A percentile compares a stretch with the other conserved stretches of the same genome.
Conservation (phyloP, 1,140 invertebrate species). For the Hestina assimilis region DNA sequence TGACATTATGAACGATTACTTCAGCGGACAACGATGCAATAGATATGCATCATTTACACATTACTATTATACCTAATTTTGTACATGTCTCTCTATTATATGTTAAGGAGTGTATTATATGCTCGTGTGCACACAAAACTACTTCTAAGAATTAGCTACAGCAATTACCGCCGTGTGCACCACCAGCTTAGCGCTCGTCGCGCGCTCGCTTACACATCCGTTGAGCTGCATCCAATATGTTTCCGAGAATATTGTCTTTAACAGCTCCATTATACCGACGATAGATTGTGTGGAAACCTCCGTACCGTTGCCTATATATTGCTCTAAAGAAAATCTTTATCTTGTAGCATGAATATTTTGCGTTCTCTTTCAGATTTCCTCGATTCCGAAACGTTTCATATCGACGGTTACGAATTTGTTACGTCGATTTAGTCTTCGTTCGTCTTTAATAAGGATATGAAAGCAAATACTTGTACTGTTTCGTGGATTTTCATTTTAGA, state of each 20-base stretch:
- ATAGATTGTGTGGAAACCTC: slow-evolving; percentile 60
- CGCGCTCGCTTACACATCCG: slow-evolving; percentile 73
- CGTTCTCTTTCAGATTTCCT: slow-evolving; percentile 30
- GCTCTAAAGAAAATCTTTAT: slow-evolving; percentile 48
- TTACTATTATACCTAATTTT: no score
- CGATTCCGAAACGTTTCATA: slow-evolving; percentile 10
- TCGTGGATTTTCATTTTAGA: no score
- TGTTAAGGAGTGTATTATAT: no score
- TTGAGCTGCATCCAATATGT: slow-evolving; percentile 75
- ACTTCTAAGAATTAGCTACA: no score
- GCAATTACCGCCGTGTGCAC: slow-evolving; percentile 24
- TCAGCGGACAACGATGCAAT: no score
- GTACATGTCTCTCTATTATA: no score
- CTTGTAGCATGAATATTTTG: slow-evolving; percentile 55
- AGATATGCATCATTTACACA: no score
- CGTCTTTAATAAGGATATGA: background rate
- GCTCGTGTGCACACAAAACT: no score
- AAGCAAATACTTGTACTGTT: no score
- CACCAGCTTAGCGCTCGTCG: slow-evolving; percentile 33
- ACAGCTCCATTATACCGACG: slow-evolving; percentile 72
- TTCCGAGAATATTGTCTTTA: slow-evolving; percentile 74
- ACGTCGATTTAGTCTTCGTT: background rate
- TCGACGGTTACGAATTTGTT: background rate
- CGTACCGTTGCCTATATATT: slow-evolving; percentile 30
- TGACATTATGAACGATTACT: no score